These are phyloP conservation scores for Stigmatopora nigra DNA, from an alignment of 2,113 vertebrate genomes.

Conservation along the genomic window DNA sequence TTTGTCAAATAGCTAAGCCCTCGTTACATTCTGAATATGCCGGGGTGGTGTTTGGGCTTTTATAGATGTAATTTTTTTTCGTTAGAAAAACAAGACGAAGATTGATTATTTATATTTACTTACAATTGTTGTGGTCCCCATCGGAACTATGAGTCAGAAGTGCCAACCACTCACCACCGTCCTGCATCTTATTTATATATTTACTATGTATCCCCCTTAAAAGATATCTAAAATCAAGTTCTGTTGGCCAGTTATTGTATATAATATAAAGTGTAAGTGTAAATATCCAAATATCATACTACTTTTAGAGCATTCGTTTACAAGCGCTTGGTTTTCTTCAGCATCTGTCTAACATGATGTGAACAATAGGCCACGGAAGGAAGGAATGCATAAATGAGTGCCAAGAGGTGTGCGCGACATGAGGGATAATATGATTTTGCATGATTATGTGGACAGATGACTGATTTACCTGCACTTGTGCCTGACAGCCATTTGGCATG, in stretches of 20 bases:
- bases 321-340: neutral
- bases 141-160: too few species aligned
- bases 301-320: neutral
- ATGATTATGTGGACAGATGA: slow-evolving; percentile 70
- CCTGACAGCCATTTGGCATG: slow-evolving; percentile 62
- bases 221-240: too few species aligned
- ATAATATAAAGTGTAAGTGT: too few species aligned
- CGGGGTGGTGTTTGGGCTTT: neutral
- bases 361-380: slow-evolving; percentile 44
- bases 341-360: slow-evolving; percentile 20
- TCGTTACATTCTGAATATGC: slow-evolving; percentile 3
- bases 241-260: too few species aligned
- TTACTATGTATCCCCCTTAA: too few species aligned
- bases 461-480: slow-evolving; percentile 61
- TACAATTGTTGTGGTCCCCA: too few species aligned
- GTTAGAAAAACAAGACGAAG: too few species aligned
- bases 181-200: too few species aligned
- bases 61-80: slow-evolving; percentile 5
- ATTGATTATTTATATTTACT: too few species aligned
- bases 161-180: too few species aligned
- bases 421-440: slow-evolving; percentile 64
- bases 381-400: slow-evolving; percentile 56
- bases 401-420: slow-evolving; percentile 48
- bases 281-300: neutral
- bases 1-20: slow-evolving; percentile 10